phyloP scores from a whole-genome alignment of 2,113 vertebrate genomes.

The Noturus placidus region DNA sequence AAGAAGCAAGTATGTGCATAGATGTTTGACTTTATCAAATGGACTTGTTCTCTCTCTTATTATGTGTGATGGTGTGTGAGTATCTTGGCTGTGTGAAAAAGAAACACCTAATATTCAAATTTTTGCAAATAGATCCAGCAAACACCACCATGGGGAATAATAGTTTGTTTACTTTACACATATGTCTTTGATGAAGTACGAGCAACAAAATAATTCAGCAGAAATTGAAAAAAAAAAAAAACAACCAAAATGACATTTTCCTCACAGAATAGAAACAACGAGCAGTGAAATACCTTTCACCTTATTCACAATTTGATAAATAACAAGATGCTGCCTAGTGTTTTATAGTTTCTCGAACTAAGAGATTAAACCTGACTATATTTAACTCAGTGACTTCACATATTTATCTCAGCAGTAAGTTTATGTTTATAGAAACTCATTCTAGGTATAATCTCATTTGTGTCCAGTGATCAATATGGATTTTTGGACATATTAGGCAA shows the following conservation, averaged over 20 bases:
- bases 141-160: neutral
- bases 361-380: conserved; percentile 46
- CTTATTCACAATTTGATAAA: conserved; percentile 37
- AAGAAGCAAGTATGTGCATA: neutral
- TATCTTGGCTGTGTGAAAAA: conserved; percentile 16
- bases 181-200: conserved; percentile 22
- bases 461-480: conserved; percentile 24
- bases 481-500: conserved; percentile 46
- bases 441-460: conserved; percentile 26
- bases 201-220: neutral
- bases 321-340: conserved; percentile 14
- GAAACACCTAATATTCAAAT: conserved; percentile 30
- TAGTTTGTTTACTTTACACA: conserved; percentile 35
- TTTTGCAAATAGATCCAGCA: conserved; percentile 22
- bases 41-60: neutral
- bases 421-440: conserved; percentile 47
- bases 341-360: conserved; percentile 36
- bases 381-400: conserved; percentile 58
- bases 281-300: conserved; percentile 29
- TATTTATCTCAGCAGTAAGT: conserved; percentile 56
- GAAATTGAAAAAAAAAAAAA: neutral
- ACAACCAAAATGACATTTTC: neutral
- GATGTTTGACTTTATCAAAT: conserved; percentile 22
- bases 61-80: neutral
- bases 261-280: conserved; percentile 21